Percentiles rank a stretch among this genome's conserved stretches.
Conservation (phyloP, 1,140 invertebrate genomes). For the Metopolophium dirhodum region DNA sequence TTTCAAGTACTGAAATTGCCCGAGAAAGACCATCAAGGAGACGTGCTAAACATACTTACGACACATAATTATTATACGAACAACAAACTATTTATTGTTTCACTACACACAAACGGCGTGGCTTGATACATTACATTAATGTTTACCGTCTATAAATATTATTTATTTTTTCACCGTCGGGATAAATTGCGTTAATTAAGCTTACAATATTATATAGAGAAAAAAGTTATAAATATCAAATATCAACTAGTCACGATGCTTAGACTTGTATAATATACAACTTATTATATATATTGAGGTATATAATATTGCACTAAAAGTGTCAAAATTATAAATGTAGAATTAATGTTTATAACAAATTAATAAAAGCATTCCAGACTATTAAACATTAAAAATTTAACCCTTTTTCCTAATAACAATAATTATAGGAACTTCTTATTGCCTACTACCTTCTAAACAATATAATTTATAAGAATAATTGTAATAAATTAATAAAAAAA, state of each 20-base stretch:
- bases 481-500: no score
- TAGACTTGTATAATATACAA: neutral
- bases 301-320: neutral
- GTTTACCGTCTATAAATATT: neutral
- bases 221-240: neutral
- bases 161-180: neutral
- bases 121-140: neutral
- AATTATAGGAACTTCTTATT: neutral
- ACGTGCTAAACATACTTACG: constrained; percentile 35
- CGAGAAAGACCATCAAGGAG: neutral
- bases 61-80: neutral
- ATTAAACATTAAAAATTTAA: neutral
- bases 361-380: neutral
- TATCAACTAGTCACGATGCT: neutral
- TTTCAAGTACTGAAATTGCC: neutral
- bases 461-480: neutral
- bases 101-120: neutral
- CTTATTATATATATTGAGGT: neutral
- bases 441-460: neutral
- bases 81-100: constrained; percentile 25
- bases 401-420: neutral
- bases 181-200: neutral
- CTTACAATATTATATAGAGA: neutral
- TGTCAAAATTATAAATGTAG: neutral
- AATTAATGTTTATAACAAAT: neutral